Percentiles rank a stretch among this genome's conserved stretches.
phyloP scores from a whole-genome alignment of 2,888 invertebrate species.

The Brachyopa scutellaris region DNA sequence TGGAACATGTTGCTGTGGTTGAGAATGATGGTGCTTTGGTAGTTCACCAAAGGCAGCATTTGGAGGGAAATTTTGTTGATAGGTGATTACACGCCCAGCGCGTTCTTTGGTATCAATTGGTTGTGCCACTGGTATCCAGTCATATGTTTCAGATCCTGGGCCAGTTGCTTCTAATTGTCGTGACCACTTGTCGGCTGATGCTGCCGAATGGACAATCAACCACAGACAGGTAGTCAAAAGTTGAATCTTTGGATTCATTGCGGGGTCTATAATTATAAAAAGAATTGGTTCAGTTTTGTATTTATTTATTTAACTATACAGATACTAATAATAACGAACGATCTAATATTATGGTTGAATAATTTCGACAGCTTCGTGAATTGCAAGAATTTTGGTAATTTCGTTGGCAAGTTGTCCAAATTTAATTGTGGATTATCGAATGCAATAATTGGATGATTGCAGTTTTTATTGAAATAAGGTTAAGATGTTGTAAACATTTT shows the following conservation, averaged over 20 bases:
- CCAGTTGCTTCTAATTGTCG: conserved; percentile 78
- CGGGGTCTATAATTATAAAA: conserved; percentile 74
- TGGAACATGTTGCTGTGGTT: conserved; percentile 63
- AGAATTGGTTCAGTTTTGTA: too few relatives aligned
- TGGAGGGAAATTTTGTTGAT: conserved; percentile 78
- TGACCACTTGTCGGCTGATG: conserved; percentile 79
- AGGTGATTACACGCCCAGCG: conserved; percentile 81
- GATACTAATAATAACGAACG: too few relatives aligned
- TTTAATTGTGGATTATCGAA: too few relatives aligned
- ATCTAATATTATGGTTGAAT: too few relatives aligned
- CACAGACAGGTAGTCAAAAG: conserved; percentile 74
- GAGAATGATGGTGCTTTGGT: conserved; percentile 65
- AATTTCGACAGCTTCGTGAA: too few relatives aligned
- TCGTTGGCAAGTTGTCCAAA: too few relatives aligned
- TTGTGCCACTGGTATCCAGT: conserved; percentile 84
- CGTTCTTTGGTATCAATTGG: conserved; percentile 79
- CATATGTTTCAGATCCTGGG: conserved; percentile 78
- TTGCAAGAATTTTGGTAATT: too few relatives aligned
- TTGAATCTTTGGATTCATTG: conserved; percentile 77
- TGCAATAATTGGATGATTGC: too few relatives aligned
- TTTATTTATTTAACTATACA: too few relatives aligned
- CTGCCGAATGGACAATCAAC: conserved; percentile 73
- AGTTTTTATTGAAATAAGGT: too few relatives aligned
- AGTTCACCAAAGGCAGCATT: conserved; percentile 78
- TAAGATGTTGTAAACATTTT: too few relatives aligned